Evolutionary conservation across 1,140 invertebrate genomes (phyloP).

Genomic region (Dreissena polymorpha): DNA sequence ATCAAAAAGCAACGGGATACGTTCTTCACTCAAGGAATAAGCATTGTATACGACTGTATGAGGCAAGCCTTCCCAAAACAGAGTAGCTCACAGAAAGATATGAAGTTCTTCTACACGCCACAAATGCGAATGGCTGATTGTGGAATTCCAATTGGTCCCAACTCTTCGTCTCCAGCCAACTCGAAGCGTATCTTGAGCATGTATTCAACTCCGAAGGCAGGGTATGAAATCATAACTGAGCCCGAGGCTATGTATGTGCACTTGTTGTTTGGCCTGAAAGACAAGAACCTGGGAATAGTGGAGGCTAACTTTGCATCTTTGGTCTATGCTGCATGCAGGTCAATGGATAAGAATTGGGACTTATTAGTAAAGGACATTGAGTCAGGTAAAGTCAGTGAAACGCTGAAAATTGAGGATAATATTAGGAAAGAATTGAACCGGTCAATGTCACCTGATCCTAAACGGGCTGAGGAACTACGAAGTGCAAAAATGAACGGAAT

Average conservation of each 20-base stretch:
- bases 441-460: slow-evolving; percentile 69
- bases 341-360: slow-evolving; percentile 68
- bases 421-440: slow-evolving; percentile 69
- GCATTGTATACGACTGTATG: slow-evolving; percentile 69
- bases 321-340: slow-evolving; percentile 71
- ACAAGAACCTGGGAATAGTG: slow-evolving; percentile 74
- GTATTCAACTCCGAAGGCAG: slow-evolving; percentile 74
- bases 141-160: slow-evolving; percentile 75
- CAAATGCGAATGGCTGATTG: slow-evolving; percentile 65
- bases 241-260: slow-evolving; percentile 77
- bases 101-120: slow-evolving; percentile 78
- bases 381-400: slow-evolving; percentile 67
- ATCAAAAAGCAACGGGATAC: slow-evolving; percentile 64
- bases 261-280: slow-evolving; percentile 76
- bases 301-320: slow-evolving; percentile 78
- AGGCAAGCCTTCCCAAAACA: slow-evolving; percentile 63
- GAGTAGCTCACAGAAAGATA: slow-evolving; percentile 68
- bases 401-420: slow-evolving; percentile 66
- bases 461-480: slow-evolving; percentile 71
- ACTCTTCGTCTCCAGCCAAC: slow-evolving; percentile 76
- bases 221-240: slow-evolving; percentile 74
- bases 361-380: slow-evolving; percentile 72
- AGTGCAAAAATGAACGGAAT: slow-evolving; percentile 61
- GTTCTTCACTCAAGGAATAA: slow-evolving; percentile 75
- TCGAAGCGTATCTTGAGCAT: slow-evolving; percentile 73